These are phyloP conservation scores for Sinocyclocheilus maitianheensis DNA, from an alignment of 2,113 vertebrate genomes.

Conservation along the genomic window DNA sequence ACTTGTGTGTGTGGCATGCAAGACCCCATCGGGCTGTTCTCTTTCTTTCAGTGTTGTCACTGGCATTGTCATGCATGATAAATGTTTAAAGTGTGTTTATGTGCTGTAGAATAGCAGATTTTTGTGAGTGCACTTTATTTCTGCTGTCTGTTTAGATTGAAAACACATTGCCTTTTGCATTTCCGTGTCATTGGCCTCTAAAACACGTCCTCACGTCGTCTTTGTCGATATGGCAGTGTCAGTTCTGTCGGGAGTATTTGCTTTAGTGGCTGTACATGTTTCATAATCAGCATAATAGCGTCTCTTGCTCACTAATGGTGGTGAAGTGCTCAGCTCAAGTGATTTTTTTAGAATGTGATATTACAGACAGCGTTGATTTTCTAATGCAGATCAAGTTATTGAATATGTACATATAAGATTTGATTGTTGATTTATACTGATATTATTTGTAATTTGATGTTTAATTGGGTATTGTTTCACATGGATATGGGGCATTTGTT, in stretches of 20 bases:
- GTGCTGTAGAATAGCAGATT: slow-evolving; percentile 26
- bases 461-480: not conserved
- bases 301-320: slow-evolving; percentile 8
- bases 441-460: not conserved
- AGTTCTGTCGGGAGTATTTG: slow-evolving; percentile 7
- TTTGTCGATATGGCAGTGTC: slow-evolving; percentile 8
- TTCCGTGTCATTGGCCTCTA: slow-evolving; percentile 7
- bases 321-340: not conserved
- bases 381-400: slow-evolving; percentile 1
- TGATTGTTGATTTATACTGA: not conserved
- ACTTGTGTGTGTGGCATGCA: slow-evolving; percentile 49
- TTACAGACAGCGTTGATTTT: slow-evolving; percentile 16
- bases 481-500: not conserved
- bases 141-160: not conserved
- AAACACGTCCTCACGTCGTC: not conserved
- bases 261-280: slow-evolving; percentile 6
- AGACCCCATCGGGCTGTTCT: slow-evolving; percentile 17
- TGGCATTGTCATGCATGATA: slow-evolving; percentile 50
- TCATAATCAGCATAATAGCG: slow-evolving; percentile 1
- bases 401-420: not conserved
- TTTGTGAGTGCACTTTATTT: slow-evolving; percentile 46
- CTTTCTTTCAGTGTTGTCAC: slow-evolving; percentile 36
- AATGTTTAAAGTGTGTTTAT: slow-evolving; percentile 31
- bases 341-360: slow-evolving; percentile 7
- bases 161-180: not conserved